phyloP scores from a whole-genome alignment of 2,888 invertebrate genomes.

The Lithophane semibrunnea region DNA sequence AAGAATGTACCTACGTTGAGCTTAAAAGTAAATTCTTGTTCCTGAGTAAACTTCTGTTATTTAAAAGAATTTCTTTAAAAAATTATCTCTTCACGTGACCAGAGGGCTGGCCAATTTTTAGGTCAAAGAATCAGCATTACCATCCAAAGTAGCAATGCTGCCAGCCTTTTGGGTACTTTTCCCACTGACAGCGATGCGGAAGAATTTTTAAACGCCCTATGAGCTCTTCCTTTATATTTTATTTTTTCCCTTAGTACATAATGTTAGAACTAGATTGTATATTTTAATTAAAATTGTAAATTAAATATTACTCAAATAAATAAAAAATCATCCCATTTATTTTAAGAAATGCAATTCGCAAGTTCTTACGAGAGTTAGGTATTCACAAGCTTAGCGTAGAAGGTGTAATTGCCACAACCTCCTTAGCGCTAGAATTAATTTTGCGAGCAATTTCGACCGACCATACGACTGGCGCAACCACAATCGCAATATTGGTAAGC shows the following conservation, averaged over 20 bases:
- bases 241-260: too few relatives aligned
- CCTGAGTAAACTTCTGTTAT: not conserved
- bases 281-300: too few relatives aligned
- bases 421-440: conserved; percentile 58
- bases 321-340: not conserved
- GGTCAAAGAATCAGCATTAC: too few relatives aligned
- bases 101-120: too few relatives aligned
- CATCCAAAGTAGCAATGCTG: too few relatives aligned
- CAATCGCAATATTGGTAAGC: conserved; percentile 51
- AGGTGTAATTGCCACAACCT: conserved; percentile 32
- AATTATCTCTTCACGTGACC: not conserved
- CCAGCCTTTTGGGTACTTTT: too few relatives aligned
- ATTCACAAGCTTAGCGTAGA: not conserved
- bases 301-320: too few relatives aligned
- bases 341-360: not conserved
- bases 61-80: too few relatives aligned
- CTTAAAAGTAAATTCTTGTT: not conserved
- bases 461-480: conserved; percentile 33
- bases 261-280: too few relatives aligned
- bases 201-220: too few relatives aligned
- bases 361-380: not conserved
- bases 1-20: not conserved
- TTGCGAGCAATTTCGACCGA: conserved; percentile 57
- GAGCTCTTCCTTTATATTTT: too few relatives aligned
- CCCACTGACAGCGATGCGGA: too few relatives aligned